Conservation (phyloP, 2,888 invertebrate species). For the Erpobdella octoculata region DNA sequence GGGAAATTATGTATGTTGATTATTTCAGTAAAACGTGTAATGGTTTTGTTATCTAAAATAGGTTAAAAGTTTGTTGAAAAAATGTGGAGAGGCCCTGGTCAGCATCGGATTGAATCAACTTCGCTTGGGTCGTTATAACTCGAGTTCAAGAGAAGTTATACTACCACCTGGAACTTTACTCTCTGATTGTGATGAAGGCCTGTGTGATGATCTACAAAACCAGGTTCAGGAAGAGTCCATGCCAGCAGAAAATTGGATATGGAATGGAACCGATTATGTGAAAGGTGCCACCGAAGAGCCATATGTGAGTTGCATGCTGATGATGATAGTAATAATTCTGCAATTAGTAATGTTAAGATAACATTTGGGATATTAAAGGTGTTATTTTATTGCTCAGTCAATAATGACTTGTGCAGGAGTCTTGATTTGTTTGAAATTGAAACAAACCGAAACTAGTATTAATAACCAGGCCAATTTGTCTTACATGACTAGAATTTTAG, state of each 20-base stretch:
- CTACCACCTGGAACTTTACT: no score
- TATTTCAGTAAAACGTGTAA: no score
- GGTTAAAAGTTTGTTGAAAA: not conserved
- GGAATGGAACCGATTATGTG: slow-evolving; percentile 47
- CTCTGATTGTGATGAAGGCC: not conserved
- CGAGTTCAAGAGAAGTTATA: not conserved
- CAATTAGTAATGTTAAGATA: no score
- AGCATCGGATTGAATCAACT: not conserved
- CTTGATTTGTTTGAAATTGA: no score
- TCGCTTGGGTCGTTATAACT: not conserved
- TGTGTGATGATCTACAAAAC: not conserved
- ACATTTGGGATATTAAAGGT: no score
- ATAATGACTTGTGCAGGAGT: no score
- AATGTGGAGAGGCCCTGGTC: not conserved
- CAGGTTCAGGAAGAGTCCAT: not conserved
- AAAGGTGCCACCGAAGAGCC: slow-evolving; percentile 59
- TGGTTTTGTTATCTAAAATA: not conserved
- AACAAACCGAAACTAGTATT: no score
- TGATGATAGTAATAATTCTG: no score
- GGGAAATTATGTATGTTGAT: no score
- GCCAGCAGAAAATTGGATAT: slow-evolving; percentile 42
- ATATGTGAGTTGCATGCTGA: slow-evolving; percentile 56
- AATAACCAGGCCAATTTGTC: no score
- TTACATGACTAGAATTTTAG: no score
- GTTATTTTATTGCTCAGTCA: no score